Conservation (phyloP, 2,113 vertebrate genomes). For the Formicarius rufipectus region DNA sequence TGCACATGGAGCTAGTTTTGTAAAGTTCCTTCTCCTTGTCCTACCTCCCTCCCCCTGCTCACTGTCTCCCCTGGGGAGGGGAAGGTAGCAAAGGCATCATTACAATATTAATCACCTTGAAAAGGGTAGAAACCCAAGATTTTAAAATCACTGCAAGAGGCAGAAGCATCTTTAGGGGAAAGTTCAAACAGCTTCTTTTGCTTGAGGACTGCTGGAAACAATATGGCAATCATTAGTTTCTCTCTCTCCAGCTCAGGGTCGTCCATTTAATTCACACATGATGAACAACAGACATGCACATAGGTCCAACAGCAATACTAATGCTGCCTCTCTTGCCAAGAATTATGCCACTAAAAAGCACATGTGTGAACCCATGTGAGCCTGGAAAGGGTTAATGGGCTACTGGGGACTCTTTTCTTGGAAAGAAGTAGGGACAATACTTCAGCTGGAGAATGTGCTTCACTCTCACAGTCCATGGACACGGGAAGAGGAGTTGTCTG, state of each 20-base stretch:
- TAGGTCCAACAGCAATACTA: constrained; percentile 22
- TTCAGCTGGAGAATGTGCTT: background rate
- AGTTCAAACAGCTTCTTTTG: constrained; percentile 52
- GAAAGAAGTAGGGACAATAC: background rate
- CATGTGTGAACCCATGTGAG: background rate
- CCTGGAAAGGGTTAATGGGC: constrained; percentile 45
- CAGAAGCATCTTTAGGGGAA: constrained; percentile 52
- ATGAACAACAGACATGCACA: constrained; percentile 52
- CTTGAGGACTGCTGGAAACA: constrained; percentile 28
- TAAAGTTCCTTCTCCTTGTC: background rate
- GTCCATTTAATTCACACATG: constrained; percentile 40
- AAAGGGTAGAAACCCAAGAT: background rate
- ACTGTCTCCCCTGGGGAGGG: background rate
- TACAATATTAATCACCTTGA: constrained; percentile 32
- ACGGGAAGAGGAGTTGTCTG: fast-evolving
- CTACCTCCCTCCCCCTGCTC: background rate
- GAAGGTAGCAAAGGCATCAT: background rate
- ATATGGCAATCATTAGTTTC: constrained; percentile 62
- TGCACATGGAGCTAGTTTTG: background rate
- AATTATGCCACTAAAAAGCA: constrained; percentile 26
- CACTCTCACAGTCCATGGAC: background rate
- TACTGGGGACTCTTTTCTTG: background rate
- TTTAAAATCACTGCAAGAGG: constrained; percentile 18
- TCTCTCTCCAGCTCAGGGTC: constrained; percentile 8
- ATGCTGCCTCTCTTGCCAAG: constrained; percentile 31